A percentile compares a stretch with the other conserved stretches of the same genome.
These are phyloP conservation scores for Physocephala rufipes DNA, from an alignment of 2,888 invertebrate genomes.

Conservation along the genomic window DNA sequence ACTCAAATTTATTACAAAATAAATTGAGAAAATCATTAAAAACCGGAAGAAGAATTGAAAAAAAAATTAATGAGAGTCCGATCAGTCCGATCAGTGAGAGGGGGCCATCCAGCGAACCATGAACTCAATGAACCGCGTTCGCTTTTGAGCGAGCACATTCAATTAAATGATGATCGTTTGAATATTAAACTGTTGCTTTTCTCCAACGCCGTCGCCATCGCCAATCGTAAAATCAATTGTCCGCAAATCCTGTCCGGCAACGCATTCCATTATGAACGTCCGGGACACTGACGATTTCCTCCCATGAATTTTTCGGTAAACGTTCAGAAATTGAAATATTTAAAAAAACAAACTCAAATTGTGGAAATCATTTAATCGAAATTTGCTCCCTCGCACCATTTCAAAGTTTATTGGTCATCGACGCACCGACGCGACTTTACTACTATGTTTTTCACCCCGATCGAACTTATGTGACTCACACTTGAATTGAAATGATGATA, in stretches of 20 bases:
- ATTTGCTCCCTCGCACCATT: conserved; percentile 18
- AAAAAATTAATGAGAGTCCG: too few relatives aligned
- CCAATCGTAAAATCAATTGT: conserved; percentile 61
- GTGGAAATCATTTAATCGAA: conserved; percentile 20
- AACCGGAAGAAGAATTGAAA: conserved; percentile 10
- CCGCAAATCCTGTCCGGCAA: conserved; percentile 61
- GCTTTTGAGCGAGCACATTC: background rate
- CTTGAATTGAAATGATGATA: too few relatives aligned
- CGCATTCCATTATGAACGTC: background rate
- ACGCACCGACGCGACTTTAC: background rate
- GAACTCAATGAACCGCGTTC: background rate
- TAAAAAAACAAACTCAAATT: too few relatives aligned
- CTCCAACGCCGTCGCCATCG: too few relatives aligned
- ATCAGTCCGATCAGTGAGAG: background rate
- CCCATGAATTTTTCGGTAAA: background rate
- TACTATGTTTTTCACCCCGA: too few relatives aligned
- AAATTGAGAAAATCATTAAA: background rate
- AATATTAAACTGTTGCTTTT: conserved; percentile 23
- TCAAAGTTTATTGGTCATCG: conserved; percentile 25
- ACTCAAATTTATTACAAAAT: background rate
- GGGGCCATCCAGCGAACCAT: conserved; percentile 16
- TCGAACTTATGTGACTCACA: too few relatives aligned
- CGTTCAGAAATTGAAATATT: background rate
- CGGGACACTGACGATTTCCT: background rate
- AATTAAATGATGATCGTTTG: background rate